Evolutionary conservation across 2,888 invertebrate genomes (phyloP).

Genomic region (Polia nebulosa): DNA sequence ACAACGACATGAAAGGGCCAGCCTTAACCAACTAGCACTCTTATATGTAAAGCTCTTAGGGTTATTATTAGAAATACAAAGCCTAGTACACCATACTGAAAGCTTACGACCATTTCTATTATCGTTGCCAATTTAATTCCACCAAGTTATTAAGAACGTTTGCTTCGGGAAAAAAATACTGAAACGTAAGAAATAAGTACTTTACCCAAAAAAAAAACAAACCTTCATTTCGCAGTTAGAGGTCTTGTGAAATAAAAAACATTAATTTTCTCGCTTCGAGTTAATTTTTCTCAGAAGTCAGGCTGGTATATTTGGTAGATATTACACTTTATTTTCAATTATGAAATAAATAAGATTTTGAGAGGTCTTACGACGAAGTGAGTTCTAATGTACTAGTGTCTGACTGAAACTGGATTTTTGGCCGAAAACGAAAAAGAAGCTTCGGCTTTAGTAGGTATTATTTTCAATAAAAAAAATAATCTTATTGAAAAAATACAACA

Average conservation of each 20-base stretch:
- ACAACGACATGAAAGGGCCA: background rate
- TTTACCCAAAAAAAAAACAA: background rate
- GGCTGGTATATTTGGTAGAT: background rate
- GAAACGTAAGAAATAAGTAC: slow-evolving; percentile 7
- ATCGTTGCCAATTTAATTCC: slow-evolving; percentile 1
- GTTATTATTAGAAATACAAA: background rate
- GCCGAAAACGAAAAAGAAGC: too few relatives aligned
- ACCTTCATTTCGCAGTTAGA: background rate
- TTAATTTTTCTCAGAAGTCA: slow-evolving; percentile 10
- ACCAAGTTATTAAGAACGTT: background rate
- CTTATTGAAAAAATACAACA: too few relatives aligned
- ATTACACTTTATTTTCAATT: slow-evolving; percentile 37
- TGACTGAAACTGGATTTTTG: too few relatives aligned
- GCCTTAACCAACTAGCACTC: too few relatives aligned
- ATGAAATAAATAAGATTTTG: slow-evolving; percentile 24
- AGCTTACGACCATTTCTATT: slow-evolving; percentile 4
- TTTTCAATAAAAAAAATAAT: too few relatives aligned
- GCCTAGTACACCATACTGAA: background rate
- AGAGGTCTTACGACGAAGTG: background rate
- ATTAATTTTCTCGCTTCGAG: slow-evolving; percentile 18
- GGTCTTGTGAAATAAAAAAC: background rate
- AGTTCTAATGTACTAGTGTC: too few relatives aligned
- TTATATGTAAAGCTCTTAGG: too few relatives aligned
- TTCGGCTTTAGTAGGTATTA: too few relatives aligned
- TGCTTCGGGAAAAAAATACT: slow-evolving; percentile 1